Evolutionary conservation across 1,140 invertebrate genomes (phyloP), one percentile per base, ranked within the genome.

Genomic region (Mamestra configurata): DNA sequence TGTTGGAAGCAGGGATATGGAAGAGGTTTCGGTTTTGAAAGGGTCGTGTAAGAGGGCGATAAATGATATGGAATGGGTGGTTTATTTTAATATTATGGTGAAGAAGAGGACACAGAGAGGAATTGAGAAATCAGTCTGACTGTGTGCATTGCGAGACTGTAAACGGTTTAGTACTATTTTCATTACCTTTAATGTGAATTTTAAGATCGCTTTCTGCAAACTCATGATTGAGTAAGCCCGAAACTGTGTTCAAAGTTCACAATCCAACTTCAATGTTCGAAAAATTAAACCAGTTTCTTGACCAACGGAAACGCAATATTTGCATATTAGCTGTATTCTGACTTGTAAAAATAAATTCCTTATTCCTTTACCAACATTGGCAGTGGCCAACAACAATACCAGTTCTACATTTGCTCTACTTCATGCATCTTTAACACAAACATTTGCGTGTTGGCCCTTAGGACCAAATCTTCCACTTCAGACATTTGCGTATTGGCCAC

Each of bases 401-500:
- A 49, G 43, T 49, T 11, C 13, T n/a, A n/a, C 15, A 49, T 49
- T 49, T 15, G 43, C 15, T 13, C 13, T 0, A n/a, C 15, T 15
- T 13, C 13, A 49, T n/a, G 43, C 15, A 49, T 49, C 5, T 15
- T 11, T 11, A 10, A 43, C 15, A 15, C 43, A 15, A 49, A 49
- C 15, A n/a, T 49, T 31, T 31, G 27, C 27, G 5, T 31, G 3
- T 4, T 11, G 43, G 11, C 4, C 43, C 53, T 27, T 57, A 27
- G 53, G 13, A 4, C 53, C 53, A 22, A 15, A 4, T 55, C 51
- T 24, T 0, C 55, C 24, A 59, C 31, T 18, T 18, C 61, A 40
- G 20, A 40, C 61, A 66, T 66, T 66, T 66, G 61, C 57, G 64
- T 46, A 55, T 66, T 51, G 43, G 59, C 49, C 18, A 31, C 35